Evolutionary conservation across 1,140 invertebrate species (phyloP).

Genomic region (Conus ventricosus): DNA sequence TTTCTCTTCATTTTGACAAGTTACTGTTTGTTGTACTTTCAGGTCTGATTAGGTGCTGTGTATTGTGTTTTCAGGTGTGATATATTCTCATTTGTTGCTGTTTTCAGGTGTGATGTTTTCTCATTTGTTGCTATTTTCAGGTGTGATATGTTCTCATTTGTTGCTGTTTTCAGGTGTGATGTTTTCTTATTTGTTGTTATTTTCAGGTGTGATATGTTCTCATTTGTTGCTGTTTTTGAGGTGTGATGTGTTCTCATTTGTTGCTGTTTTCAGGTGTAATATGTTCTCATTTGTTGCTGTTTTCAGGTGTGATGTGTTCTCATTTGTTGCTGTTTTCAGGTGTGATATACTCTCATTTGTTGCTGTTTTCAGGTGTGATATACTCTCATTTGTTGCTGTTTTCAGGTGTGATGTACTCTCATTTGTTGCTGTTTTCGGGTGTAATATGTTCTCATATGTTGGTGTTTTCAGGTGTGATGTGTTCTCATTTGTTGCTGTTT

Average conservation of each 20-base stretch:
- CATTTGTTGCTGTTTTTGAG: background rate
- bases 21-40: conserved; percentile 2
- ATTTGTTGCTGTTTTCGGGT: background rate
- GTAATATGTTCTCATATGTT: background rate
- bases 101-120: too few species aligned
- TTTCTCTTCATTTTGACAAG: background rate
- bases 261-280: too few species aligned
- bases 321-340: too few species aligned
- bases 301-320: too few species aligned
- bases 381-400: conserved; percentile 44
- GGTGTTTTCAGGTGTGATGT: too few species aligned
- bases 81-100: background rate
- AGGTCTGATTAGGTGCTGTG: too few species aligned
- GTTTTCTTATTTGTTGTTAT: conserved; percentile 45
- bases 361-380: conserved; percentile 62
- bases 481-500: background rate
- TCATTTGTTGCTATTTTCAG: too few species aligned
- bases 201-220: too few species aligned
- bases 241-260: too few species aligned
- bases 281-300: too few species aligned
- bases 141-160: background rate
- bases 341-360: conserved; percentile 5
- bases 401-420: too few species aligned
- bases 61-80: background rate
- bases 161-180: conserved; percentile 61